Base-by-base conservation (phyloP, 2,797 vertebrate species). In the Betta splendens region DNA sequence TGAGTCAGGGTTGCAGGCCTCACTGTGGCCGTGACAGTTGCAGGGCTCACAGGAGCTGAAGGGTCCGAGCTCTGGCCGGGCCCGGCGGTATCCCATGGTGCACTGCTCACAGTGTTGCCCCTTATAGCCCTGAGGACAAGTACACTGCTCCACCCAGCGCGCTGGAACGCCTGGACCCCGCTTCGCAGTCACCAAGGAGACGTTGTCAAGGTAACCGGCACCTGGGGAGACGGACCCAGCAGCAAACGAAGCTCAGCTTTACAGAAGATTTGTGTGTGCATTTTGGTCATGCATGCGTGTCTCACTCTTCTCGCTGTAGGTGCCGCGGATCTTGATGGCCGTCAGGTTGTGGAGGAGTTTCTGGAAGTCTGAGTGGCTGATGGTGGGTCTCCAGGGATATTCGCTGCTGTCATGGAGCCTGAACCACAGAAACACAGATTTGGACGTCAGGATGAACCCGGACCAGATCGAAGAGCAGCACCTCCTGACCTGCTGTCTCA, bases 41-140 rank as follows among this genome's bases (percentile, higher is more conserved):
- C 97, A 99, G 1, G 92, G 89, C 46, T 98, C 96, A 0, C 97
- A 98, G 2, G 94, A 63, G 75, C 96, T 97, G 78, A 97, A 98
- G 4, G 93, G 88, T 1, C 93, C 95, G 0, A 94, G 92, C 28
- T 86, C 80, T 0, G 93, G 94, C 0, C 52, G 92, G 64, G 93
- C 92, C 17, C 96, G 91, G 12, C 95, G 90, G 85, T 95, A 96
- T 13, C 96, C 94, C 2, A 87, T 12, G n/a, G 93, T 90, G 77
- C 97, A 99, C 52, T 55, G 84, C 87, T 98, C 96, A 59, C 97
- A 99, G 72, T 96, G 96, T 74, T 98, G 97, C 1, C 97, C 97
- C 63, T 92, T 79, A 0, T 98, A 99, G 0, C 96, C 97, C 16
- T 83, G 85, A 0, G 96, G 97, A 48, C 97, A 99, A 0, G 91